Conservation (phyloP, 2,888 invertebrate genomes). For the Thalpophila matura region DNA sequence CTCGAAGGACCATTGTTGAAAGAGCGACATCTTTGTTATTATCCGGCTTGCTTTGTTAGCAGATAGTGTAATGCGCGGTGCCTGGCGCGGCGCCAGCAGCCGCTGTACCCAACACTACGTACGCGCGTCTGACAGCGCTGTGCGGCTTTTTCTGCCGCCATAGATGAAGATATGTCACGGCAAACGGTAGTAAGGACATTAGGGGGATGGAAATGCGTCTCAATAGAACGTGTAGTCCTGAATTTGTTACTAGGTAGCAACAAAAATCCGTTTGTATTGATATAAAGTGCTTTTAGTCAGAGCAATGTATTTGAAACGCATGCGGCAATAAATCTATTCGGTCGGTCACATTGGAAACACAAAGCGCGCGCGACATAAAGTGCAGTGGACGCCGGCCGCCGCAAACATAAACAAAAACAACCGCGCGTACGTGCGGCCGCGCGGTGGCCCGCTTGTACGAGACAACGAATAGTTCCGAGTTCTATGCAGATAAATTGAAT, state of each 20-base stretch:
- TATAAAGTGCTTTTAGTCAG: neutral
- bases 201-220: no score
- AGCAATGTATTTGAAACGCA: conserved; percentile 5
- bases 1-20: no score
- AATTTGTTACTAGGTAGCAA: no score
- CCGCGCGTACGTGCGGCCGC: neutral
- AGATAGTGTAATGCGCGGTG: no score
- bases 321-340: conserved; percentile 10
- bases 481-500: neutral
- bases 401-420: neutral
- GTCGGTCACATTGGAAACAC: neutral
- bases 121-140: neutral
- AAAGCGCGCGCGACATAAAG: neutral
- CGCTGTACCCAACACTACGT: neutral
- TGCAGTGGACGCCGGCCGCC: neutral
- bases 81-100: neutral
- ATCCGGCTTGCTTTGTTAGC: neutral
- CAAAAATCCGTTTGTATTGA: no score
- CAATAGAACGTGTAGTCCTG: no score
- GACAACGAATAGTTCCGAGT: neutral
- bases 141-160: neutral
- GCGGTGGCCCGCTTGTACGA: neutral
- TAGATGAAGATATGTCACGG: neutral
- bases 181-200: neutral
- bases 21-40: neutral